Base-by-base conservation (phyloP, 1,140 invertebrate genomes). In the Cepaea nemoralis region DNA sequence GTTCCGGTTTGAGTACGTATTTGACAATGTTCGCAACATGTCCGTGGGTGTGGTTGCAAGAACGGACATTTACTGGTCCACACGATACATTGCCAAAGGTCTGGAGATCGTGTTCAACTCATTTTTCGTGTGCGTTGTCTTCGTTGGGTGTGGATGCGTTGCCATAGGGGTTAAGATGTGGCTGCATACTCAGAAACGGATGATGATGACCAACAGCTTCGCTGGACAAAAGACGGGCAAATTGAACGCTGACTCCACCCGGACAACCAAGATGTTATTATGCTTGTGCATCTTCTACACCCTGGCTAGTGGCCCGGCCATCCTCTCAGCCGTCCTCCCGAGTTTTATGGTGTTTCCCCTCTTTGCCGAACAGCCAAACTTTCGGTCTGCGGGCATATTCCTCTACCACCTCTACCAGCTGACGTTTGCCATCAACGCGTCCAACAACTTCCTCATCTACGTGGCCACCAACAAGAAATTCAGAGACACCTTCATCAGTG, bases 391-490 rank as follows among this genome's bases (percentile, higher is more conserved):
- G 33, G 66, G 66, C 1, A 16, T 35, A 2, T 37, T 69, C 19
- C 19, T 39, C 1, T 69, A 69, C n/a, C 66, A 69, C 16, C 3
- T 69, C 1, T 37, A 37, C 10, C 27, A 69, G 33, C 2, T 69
- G 10, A 24, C 37, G 3, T 35, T 69, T 12, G 3, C 3, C 37
- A 24, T 69, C n/a, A 76, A 76, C 35, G 33, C 10, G n/a, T 76
- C 74, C 0, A n/a, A 1, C 12, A 76, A 76, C 35, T 76, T 76
- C 35, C n/a, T 76, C 10, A 39, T 76, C 1, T 76, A 76, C 45
- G 70, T 73, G 70, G 70, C 70, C 1, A 73, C 39, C 2, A 73
- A 73, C 24, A 73, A 73, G 42, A 73, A 73, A 35, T 73, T 73
- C n/a, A 73, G 70, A 42, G 39, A 39, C 39, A 73, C 70, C 2